These are phyloP conservation scores for Listronotus bonariensis DNA, from an alignment of 1,140 invertebrate species.

Conservation along the genomic window DNA sequence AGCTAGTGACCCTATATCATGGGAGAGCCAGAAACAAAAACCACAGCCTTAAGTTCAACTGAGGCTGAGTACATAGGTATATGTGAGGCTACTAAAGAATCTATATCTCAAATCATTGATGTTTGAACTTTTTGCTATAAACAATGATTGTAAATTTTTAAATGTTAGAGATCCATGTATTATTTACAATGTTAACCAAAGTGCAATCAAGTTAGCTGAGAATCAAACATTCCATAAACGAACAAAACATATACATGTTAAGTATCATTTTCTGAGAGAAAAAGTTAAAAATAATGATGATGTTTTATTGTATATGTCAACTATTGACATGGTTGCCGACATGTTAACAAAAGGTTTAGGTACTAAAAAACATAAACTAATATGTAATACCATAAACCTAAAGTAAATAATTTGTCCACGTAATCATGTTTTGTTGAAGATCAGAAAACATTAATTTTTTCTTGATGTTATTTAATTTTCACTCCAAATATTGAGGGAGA, in stretches of 20 bases:
- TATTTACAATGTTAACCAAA: slow-evolving; percentile 30
- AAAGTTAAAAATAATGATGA: slow-evolving; percentile 17
- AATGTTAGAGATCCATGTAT: too few relatives aligned
- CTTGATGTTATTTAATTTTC: background rate
- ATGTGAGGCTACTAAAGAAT: slow-evolving; percentile 31
- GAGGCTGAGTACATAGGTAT: slow-evolving; percentile 50
- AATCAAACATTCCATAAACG: slow-evolving; percentile 31
- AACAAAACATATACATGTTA: slow-evolving; percentile 30
- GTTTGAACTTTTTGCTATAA: slow-evolving; percentile 6
- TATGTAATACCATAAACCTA: slow-evolving; percentile 6
- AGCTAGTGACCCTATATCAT: slow-evolving; percentile 35
- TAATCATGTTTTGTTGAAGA: background rate
- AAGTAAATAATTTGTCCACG: slow-evolving; percentile 3
- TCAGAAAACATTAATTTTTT: background rate
- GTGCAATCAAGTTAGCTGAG: slow-evolving; percentile 25
- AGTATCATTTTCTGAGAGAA: slow-evolving; percentile 31
- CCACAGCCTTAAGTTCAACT: slow-evolving; percentile 47
- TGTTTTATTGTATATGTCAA: slow-evolving; percentile 18
- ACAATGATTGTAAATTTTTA: background rate
- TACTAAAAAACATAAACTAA: slow-evolving; percentile 3
- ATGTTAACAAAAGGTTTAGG: slow-evolving; percentile 24
- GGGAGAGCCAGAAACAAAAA: slow-evolving; percentile 51
- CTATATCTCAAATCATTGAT: slow-evolving; percentile 22
- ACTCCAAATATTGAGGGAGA: slow-evolving; percentile 20
- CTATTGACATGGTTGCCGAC: slow-evolving; percentile 26